These are phyloP conservation scores for Cassiopea andromeda DNA, from an alignment of 30 jellyfish, hydroid and myxozoan genomes.

Conservation along the genomic window DNA sequence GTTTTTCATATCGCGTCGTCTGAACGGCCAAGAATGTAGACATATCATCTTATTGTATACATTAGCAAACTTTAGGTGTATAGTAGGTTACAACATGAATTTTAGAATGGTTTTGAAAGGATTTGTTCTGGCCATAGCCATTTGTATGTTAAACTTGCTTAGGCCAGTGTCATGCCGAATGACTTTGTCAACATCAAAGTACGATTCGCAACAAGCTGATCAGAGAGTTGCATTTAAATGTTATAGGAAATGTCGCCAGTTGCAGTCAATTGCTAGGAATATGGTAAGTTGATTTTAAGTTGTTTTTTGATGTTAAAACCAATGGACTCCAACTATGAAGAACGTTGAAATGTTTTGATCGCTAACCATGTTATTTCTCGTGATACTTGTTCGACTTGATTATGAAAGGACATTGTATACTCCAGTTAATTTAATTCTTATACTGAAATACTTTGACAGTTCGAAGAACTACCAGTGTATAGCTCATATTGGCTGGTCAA, in stretches of 20 bases:
- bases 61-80: neutral
- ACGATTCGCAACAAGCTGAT: neutral
- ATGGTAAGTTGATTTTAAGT: neutral
- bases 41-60: too few relatives aligned
- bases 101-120: neutral
- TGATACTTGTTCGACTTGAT: too few relatives aligned
- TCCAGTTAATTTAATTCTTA: too few relatives aligned
- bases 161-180: slow-evolving; percentile 25
- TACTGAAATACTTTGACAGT: too few relatives aligned
- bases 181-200: neutral
- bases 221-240: neutral
- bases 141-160: neutral
- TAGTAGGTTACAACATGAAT: neutral
- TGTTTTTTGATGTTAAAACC: neutral
- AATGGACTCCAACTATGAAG: too few relatives aligned
- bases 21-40: too few relatives aligned
- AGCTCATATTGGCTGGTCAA: too few relatives aligned
- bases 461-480: too few relatives aligned
- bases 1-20: too few relatives aligned
- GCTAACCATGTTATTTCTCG: too few relatives aligned
- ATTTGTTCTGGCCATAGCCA: neutral
- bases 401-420: too few relatives aligned
- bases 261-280: neutral
- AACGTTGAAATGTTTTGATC: too few relatives aligned
- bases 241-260: neutral